Base-by-base conservation (phyloP, 2,888 invertebrate genomes). In the Beris chalybata region DNA sequence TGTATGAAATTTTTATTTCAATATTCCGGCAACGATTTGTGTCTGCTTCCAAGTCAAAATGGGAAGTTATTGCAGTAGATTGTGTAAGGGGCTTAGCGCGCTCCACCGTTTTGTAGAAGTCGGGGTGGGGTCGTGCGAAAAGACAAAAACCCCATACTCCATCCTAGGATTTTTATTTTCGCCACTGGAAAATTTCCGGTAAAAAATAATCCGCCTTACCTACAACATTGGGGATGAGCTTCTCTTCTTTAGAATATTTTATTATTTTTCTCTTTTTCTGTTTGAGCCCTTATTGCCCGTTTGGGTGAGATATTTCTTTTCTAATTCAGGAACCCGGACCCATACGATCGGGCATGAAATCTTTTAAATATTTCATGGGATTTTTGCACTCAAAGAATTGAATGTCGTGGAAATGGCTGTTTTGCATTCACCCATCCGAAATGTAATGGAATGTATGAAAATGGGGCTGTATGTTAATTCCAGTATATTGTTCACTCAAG, bases 261-360 rank as follows among this genome's bases (percentile, higher is more conserved):
- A 7, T 38, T 38, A 3, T 38, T n/a, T 59, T 59, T 59, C 43
- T 13, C 12, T n/a, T 48, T 5, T 59, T 31, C 50, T 59, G 44
- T 32, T 47, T 12, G 52, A 7, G 61, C 43, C 47, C 13, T 66
- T 66, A 66, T 66, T 32, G 55, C 66, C 47, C 66, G 48, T 59
- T 53, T 47, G 66, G 66, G 66, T 61, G 53, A 45, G 55, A 66
- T 66, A 66, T 66, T 57, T 64, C 61, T 64, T 64, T 12, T 64
- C 50, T 64, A 64, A 64, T 64, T 54, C 54, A 30, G 29, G n/a
- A 30, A 30, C 13, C 52, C 38, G 32, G 22, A 11, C 44, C 38
- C 15, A 44, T 22, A 56, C 44, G 56, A 43, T 15, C 11, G 13
- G 29, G 64, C 29, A 30, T 53, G 54, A 64, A 64, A 45, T 64